Evolutionary conservation across 92 coral and sea anemone genomes (phyloP), one percentile per base, ranked within the genome.

Genomic region (Actinernus sp.): DNA sequence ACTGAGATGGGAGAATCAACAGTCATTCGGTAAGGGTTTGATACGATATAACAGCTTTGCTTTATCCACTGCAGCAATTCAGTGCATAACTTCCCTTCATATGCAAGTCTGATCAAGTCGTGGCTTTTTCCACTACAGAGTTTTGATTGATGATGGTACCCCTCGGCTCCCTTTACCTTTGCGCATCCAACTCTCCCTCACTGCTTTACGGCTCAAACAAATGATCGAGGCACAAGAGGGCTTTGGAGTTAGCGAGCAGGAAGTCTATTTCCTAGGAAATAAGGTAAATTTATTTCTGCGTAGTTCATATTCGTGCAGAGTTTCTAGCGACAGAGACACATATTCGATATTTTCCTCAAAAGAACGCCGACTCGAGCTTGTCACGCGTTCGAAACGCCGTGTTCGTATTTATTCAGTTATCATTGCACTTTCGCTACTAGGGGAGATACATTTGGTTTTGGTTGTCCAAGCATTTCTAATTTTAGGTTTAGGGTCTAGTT

Each of bases 211-310:
- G 13, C 84, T 94, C 41, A 94, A 94, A 74, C 97, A 94, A 63
- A 90, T 94, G 88, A 86, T 94, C 28, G 98, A 94, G 47, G 93
- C 93, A 44, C 98, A 94, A 61, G 98, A 94, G 76, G 98, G 98
- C 62, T 84, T 94, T 81, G 92, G 95, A 46, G 81, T 94, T 9
- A 72, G 90, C 58, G 98, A 94, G 39, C 98, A 94, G 40, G 90
- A 92, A 57, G 89, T 91, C 59, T 87, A 80, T 71, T 92, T 91
- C 63, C 92, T 88, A 52, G 97, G 90, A 62, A 75, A 59, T 54
- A 88, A 88, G 98, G 98, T 93, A 71, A 78, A 53, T 37, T 56
- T 23, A 57, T 63, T 68, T 32, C 34, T 44, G 7, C 39, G 21
- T 49, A 26, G 46, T 52, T 56, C 53, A 49, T 12, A 48, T 12